Evolutionary conservation across 1,140 invertebrate species (phyloP).

Genomic region (Drosophila jambulina): DNA sequence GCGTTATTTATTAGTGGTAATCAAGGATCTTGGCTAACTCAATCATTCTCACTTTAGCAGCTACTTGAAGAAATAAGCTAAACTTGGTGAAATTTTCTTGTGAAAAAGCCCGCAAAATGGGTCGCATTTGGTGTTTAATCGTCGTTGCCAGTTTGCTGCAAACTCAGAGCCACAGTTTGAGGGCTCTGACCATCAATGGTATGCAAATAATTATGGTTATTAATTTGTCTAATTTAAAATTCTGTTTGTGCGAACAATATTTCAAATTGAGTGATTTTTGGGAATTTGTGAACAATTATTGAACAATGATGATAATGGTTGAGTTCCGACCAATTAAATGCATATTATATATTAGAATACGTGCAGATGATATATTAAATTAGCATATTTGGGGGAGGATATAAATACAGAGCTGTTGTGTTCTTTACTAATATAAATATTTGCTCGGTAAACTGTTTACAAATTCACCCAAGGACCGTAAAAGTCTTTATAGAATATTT

Average conservation of each 20-base stretch:
- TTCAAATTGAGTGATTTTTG: conserved; percentile 1
- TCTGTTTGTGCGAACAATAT: not conserved
- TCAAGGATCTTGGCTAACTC: not conserved
- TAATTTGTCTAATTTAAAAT: not conserved
- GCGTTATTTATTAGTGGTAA: conserved; percentile 18
- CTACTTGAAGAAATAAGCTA: not conserved
- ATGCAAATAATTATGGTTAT: conserved; percentile 33
- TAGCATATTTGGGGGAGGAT: not conserved
- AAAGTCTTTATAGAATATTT: not conserved
- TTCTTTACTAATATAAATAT: not conserved
- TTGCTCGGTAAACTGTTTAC: not conserved
- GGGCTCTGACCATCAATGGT: conserved; percentile 58
- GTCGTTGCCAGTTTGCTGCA: conserved; percentile 71
- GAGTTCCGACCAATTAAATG: not conserved
- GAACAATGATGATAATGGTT: not conserved
- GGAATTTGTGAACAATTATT: not conserved
- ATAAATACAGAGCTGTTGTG: not conserved
- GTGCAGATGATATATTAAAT: conserved; percentile 4
- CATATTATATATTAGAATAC: not conserved
- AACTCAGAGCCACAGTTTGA: conserved; percentile 65
- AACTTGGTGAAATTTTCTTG: conserved; percentile 11
- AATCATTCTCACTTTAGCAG: conserved; percentile 17
- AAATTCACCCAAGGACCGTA: not conserved
- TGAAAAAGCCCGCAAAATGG: conserved; percentile 44
- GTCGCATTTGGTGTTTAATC: conserved; percentile 64